These are phyloP conservation scores for Dreissena rostriformis DNA, from an alignment of 1,140 invertebrate genomes.

Conservation along the genomic window DNA sequence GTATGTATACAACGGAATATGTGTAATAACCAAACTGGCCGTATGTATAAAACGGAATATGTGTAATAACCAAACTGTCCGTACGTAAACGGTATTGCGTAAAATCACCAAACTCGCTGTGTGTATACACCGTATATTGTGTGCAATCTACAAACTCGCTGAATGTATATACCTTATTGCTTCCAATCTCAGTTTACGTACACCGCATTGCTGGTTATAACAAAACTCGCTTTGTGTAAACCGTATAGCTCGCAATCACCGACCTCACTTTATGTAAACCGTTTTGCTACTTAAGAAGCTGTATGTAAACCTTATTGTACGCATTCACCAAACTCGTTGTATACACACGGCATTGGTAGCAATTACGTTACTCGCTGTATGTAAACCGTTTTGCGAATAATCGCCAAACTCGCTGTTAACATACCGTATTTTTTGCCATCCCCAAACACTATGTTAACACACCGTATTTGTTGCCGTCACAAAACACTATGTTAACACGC, in stretches of 20 bases:
- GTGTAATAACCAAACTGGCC: background rate
- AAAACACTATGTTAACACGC: no score
- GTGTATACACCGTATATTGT: background rate
- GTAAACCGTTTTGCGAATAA: no score
- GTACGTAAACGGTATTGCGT: background rate
- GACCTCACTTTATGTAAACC: background rate
- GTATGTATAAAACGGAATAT: background rate
- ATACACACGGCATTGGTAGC: no score
- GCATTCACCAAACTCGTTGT: no score
- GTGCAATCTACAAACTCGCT: background rate
- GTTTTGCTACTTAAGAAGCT: background rate
- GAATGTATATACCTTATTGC: background rate
- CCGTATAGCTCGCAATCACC: background rate
- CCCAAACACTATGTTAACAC: no score
- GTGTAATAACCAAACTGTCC: background rate
- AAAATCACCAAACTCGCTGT: background rate
- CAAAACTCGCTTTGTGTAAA: background rate
- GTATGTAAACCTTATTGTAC: background rate
- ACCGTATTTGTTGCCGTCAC: no score
- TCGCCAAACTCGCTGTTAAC: no score
- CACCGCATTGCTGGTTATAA: background rate
- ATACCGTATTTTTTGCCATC: no score
- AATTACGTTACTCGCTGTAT: no score
- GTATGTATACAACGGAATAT: slow-evolving; percentile 74
- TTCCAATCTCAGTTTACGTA: background rate